These are phyloP conservation scores for Odontophorus gujanensis DNA, from an alignment of 2,113 vertebrate genomes.

Conservation along the genomic window DNA sequence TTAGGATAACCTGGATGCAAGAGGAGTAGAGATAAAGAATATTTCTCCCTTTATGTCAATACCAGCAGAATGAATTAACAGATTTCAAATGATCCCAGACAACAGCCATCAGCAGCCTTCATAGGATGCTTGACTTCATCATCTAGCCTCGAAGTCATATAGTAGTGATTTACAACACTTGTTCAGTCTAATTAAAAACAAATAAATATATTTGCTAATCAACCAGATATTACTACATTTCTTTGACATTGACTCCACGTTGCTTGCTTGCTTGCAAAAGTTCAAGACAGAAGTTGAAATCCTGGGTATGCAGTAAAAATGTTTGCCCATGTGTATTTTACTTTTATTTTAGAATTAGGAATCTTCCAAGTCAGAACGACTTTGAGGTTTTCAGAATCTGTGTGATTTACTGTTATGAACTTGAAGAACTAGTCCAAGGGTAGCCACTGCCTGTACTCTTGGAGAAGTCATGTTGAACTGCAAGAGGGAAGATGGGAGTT, in stretches of 20 bases:
- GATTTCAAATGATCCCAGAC: background rate
- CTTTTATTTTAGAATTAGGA: constrained; percentile 1
- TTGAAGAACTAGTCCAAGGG: background rate
- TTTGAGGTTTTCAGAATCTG: background rate
- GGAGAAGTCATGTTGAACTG: background rate
- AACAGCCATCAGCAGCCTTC: background rate
- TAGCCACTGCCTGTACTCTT: background rate
- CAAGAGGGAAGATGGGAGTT: background rate
- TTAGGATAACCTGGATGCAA: background rate
- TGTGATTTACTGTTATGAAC: background rate
- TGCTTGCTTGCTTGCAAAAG: background rate
- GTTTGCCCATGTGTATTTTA: background rate
- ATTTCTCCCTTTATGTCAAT: fast-evolving
- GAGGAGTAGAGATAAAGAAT: background rate
- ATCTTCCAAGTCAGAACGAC: background rate
- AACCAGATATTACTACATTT: background rate
- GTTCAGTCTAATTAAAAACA: background rate
- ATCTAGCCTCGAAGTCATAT: background rate
- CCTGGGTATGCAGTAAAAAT: background rate
- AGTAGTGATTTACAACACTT: background rate
- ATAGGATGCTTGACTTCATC: background rate
- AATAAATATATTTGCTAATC: background rate
- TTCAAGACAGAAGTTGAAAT: background rate
- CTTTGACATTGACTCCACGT: background rate
- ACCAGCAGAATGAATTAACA: background rate